Evolutionary conservation across 2,888 invertebrate genomes (phyloP), one percentile per base, ranked within the genome.

Genomic region (Rambutsinella grinnellia): DNA sequence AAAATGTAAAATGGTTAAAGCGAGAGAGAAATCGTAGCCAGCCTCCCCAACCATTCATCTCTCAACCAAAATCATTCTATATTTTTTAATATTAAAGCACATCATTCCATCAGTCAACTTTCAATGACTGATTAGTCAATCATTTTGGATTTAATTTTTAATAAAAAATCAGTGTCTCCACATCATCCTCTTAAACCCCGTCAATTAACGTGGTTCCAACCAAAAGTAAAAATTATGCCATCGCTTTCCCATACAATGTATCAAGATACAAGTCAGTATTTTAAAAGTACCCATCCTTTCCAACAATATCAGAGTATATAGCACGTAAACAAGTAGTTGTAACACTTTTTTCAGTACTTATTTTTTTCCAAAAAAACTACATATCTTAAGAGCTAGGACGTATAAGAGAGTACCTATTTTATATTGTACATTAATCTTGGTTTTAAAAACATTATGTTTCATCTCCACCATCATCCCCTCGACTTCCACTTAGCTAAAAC

Each of bases 351-450:
- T 61, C 61, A 61, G 61, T 61, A 61, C 61, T 46, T 61, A n/a
- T n/a, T n/a, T n/a, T n/a, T n/a, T n/a, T 47, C 36, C 19, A 36
- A 8, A 66, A 54, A 53, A 66, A 56, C 57, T 69, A 69, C n/a
- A n/a, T n/a, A 57, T 60, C 57, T 69, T 69, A 57, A 57, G 17
- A 53, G 53, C 60, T 65, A 65, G 23, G 63, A 72, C 72, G 72
- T 72, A 72, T 62, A 62, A 46, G 44, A 44, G 57, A 49, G 46
- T 69, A 49, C 26, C 46, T 69, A 60, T 63, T 28, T 66, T 53
- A 71, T 72, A 74, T 74, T 74, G 74, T 74, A 74, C 74, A 74
- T 74, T 60, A 67, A 72, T 72, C 72, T 36, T 72, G 72, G 58
- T 72, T 72, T n/a, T 72, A 58, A 72, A 72, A 72, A 60, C 61